Evolutionary conservation across 2,888 invertebrate genomes (phyloP).

Genomic region (Quadroppia sp.): DNA sequence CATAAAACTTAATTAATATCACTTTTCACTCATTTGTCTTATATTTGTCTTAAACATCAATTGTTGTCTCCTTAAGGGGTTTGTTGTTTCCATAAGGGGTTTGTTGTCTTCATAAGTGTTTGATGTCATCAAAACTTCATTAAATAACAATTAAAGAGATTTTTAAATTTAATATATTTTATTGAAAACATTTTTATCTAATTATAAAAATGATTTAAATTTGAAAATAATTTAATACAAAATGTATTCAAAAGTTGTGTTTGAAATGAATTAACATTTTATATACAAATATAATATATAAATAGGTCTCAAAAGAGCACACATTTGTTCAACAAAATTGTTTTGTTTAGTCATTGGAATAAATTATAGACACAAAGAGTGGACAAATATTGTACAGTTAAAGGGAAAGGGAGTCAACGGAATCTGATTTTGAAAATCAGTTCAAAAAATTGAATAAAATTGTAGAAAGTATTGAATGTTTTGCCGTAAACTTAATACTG

Average conservation of each 20-base stretch:
- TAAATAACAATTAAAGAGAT: neutral
- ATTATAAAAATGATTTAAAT: neutral
- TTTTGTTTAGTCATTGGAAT: neutral
- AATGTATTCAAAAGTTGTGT: neutral
- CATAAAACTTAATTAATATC: no score
- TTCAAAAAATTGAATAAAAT: neutral
- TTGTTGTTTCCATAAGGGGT: no score
- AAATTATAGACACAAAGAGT: neutral
- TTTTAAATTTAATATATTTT: neutral
- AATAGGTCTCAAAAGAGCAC: neutral
- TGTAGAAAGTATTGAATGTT: neutral
- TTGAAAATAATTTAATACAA: conserved; percentile 13
- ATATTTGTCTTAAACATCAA: no score
- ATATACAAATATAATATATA: neutral
- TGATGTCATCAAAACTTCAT: no score
- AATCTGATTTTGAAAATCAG: neutral
- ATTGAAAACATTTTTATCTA: neutral
- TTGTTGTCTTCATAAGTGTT: no score
- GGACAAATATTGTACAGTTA: neutral
- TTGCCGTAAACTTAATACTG: conserved; percentile 18
- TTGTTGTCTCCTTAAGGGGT: no score
- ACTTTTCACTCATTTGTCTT: no score
- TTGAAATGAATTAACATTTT: neutral
- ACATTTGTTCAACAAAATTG: neutral
- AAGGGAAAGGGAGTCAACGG: neutral